Evolutionary conservation across 2,888 invertebrate species (phyloP).

Genomic region (Tubulanus polymorphus): DNA sequence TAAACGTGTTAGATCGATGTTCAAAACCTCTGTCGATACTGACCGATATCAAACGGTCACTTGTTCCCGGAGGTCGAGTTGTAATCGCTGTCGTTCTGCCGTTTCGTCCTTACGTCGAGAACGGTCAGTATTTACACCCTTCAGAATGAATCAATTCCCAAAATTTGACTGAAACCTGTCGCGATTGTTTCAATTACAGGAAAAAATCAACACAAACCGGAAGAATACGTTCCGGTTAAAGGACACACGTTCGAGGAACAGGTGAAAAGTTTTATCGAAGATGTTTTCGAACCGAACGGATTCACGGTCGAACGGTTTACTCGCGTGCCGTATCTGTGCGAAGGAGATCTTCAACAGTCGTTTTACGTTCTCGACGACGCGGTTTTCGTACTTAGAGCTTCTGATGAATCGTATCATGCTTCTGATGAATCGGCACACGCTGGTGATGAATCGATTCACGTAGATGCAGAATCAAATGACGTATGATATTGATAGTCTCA

Average conservation of each 20-base stretch:
- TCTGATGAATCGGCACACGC: no score
- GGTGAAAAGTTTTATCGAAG: slow-evolving; percentile 65
- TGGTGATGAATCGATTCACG: no score
- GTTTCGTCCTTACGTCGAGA: slow-evolving; percentile 89
- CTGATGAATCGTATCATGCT: no score
- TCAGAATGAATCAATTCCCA: no score
- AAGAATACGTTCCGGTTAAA: slow-evolving; percentile 45
- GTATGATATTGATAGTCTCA: no score
- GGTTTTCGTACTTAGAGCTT: slow-evolving; percentile 66
- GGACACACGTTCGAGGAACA: slow-evolving; percentile 63
- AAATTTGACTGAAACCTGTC: no score
- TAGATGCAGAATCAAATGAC: no score
- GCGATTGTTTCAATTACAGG: no score
- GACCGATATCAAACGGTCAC: slow-evolving; percentile 66
- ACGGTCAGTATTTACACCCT: slow-evolving; percentile 40
- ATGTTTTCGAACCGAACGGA: slow-evolving; percentile 64
- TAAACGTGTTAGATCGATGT: slow-evolving; percentile 93
- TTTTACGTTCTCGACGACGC: slow-evolving; percentile 86
- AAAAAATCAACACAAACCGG: slow-evolving; percentile 60
- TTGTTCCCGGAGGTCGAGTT: slow-evolving; percentile 71
- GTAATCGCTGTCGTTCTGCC: slow-evolving; percentile 90
- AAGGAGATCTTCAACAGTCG: slow-evolving; percentile 80
- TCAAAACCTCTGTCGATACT: slow-evolving; percentile 77
- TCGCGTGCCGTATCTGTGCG: slow-evolving; percentile 90
- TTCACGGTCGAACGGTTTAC: slow-evolving; percentile 81